Evolutionary conservation across 1,140 invertebrate species (phyloP).

Genomic region (Tetraneura akinire): DNA sequence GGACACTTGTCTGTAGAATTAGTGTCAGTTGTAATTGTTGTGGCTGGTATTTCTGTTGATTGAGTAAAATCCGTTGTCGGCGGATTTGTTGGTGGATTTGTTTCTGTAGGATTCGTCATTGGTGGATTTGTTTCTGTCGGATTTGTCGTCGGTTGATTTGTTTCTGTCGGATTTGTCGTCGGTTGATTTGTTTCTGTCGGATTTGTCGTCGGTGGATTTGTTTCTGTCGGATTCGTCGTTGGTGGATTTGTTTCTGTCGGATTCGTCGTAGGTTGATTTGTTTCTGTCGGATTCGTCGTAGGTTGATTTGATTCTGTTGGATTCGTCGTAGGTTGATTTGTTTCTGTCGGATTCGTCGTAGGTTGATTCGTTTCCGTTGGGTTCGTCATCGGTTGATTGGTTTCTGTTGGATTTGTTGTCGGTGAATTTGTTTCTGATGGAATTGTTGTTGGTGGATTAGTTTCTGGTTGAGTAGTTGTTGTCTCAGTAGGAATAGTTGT

Average conservation of each 20-base stretch:
- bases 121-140: constrained; percentile 31
- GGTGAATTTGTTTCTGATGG: constrained; percentile 7
- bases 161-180: constrained; percentile 19
- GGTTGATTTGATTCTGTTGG: constrained; percentile 22
- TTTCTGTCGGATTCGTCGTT: not conserved
- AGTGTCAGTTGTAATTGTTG: constrained; percentile 11
- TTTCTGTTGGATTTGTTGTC: not conserved
- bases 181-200: constrained; percentile 26
- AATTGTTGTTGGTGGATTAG: constrained; percentile 1
- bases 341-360: constrained; percentile 22
- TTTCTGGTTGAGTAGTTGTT: constrained; percentile 31
- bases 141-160: constrained; percentile 16
- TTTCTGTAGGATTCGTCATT: constrained; percentile 39
- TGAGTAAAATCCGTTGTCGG: constrained; percentile 39
- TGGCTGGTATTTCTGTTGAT: constrained; percentile 38
- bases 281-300: constrained; percentile 38
- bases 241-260: constrained; percentile 40
- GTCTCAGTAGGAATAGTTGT: constrained; percentile 49
- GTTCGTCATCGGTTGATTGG: not conserved
- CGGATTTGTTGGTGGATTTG: constrained; percentile 41
- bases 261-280: constrained; percentile 52
- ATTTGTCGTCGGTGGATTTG: constrained; percentile 1
- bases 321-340: constrained; percentile 18
- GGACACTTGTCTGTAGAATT: constrained; percentile 52
- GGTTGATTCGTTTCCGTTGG: constrained; percentile 15